These are phyloP conservation scores for Pterocles orientalis DNA, from an alignment of 2,113 vertebrate species.

Conservation along the genomic window DNA sequence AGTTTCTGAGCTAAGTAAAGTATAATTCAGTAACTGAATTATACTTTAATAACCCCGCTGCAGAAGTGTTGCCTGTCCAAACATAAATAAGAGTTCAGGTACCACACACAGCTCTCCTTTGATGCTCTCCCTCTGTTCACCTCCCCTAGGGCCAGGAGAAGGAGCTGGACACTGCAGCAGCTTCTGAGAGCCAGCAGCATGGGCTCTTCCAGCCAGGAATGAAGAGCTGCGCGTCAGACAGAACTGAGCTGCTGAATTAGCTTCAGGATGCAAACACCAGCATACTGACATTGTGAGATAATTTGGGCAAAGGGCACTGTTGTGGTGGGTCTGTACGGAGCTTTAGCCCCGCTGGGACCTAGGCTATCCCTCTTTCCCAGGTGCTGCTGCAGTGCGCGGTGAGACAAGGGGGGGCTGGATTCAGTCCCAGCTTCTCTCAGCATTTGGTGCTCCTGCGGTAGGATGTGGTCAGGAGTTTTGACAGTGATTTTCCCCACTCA, in stretches of 20 bases:
- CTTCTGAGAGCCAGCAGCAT: neutral
- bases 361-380: neutral
- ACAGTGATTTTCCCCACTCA: neutral
- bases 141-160: neutral
- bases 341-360: neutral
- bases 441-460: neutral
- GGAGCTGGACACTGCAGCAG: neutral
- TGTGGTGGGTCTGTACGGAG: neutral
- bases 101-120: neutral
- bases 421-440: neutral
- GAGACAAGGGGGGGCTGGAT: neutral
- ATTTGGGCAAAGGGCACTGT: neutral
- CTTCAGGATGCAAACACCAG: neutral
- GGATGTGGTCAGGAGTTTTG: neutral
- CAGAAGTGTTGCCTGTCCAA: neutral
- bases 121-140: neutral
- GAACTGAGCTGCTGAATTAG: neutral
- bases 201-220: neutral
- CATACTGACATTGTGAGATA: fast-evolving
- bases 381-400: neutral
- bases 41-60: neutral
- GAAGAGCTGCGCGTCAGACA: neutral
- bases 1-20: neutral
- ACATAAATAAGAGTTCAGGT: neutral
- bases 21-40: neutral